These are phyloP conservation scores for Apamea crenata DNA, from an alignment of 2,888 invertebrate species.

Conservation along the genomic window DNA sequence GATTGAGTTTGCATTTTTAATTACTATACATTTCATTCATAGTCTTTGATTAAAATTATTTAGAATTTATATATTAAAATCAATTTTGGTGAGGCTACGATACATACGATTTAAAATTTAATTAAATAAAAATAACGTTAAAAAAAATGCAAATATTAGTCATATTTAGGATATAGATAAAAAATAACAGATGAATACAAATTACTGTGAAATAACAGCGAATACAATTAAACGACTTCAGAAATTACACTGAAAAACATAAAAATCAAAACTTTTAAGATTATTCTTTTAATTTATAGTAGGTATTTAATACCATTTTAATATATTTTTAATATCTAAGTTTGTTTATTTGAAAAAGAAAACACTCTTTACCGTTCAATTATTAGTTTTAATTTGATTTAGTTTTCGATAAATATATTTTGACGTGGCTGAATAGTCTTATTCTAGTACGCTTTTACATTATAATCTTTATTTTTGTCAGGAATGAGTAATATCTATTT, in stretches of 20 bases:
- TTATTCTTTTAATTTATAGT: conserved; percentile 30
- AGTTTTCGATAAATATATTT: conserved; percentile 61
- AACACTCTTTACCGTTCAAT: conserved; percentile 86
- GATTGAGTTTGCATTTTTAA: conserved; percentile 43
- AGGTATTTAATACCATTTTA: conserved; percentile 46
- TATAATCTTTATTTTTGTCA: conserved; percentile 36
- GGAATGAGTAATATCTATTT: conserved; percentile 31
- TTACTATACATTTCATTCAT: conserved; percentile 22
- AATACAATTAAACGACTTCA: background rate
- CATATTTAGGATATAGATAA: background rate
- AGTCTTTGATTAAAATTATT: conserved; percentile 8
- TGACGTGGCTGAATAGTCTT: conserved; percentile 73
- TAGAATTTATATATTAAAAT: background rate
- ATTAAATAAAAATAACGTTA: background rate
- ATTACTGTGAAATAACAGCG: background rate
- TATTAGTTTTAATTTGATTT: conserved; percentile 80
- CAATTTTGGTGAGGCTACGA: background rate
- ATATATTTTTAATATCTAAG: conserved; percentile 16
- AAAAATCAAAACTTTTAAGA: background rate
- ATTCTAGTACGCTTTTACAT: conserved; percentile 57
- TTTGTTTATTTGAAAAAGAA: conserved; percentile 61
- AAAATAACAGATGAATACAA: background rate
- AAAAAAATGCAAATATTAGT: background rate
- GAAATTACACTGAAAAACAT: background rate
- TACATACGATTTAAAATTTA: background rate